Conservation (phyloP, 2,113 vertebrate genomes). For the Tauraco erythrolophus region DNA sequence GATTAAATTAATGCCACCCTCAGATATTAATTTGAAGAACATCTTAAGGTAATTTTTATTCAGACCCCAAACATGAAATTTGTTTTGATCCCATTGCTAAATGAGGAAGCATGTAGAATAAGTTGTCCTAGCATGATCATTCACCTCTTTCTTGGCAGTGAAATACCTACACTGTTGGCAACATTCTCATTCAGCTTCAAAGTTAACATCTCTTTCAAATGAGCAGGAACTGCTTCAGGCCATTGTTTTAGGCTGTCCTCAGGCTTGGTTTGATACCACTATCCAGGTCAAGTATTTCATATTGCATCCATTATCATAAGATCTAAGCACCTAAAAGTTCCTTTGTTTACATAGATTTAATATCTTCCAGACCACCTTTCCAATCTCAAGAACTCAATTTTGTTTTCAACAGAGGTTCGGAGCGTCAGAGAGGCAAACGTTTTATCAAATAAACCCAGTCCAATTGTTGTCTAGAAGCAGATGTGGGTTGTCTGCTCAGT, state of each 20-base stretch:
- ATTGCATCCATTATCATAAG: not conserved
- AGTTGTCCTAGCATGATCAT: constrained; percentile 10
- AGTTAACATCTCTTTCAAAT: constrained; percentile 35
- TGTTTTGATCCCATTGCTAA: constrained; percentile 43
- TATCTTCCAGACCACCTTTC: constrained; percentile 22
- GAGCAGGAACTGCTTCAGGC: constrained; percentile 40
- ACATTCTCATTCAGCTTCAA: constrained; percentile 9
- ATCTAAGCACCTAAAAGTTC: constrained; percentile 23
- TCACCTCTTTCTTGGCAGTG: constrained; percentile 30
- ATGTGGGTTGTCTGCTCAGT: not conserved
- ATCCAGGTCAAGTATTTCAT: not conserved
- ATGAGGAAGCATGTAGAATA: constrained; percentile 1
- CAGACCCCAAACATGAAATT: not conserved
- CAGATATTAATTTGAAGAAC: not conserved
- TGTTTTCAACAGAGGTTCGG: not conserved
- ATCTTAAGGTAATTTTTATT: not conserved
- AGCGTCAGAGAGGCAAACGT: not conserved
- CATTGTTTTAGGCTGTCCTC: constrained; percentile 7
- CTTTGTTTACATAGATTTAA: not conserved
- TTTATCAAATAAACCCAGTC: not conserved
- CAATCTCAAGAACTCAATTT: not conserved
- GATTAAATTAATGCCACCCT: not conserved
- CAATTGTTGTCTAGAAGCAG: not conserved
- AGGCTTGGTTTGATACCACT: constrained; percentile 6
- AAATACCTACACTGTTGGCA: constrained; percentile 1